These are phyloP conservation scores for Oenanthe oenanthe DNA, from an alignment of 2,113 vertebrate genomes.

Conservation along the genomic window DNA sequence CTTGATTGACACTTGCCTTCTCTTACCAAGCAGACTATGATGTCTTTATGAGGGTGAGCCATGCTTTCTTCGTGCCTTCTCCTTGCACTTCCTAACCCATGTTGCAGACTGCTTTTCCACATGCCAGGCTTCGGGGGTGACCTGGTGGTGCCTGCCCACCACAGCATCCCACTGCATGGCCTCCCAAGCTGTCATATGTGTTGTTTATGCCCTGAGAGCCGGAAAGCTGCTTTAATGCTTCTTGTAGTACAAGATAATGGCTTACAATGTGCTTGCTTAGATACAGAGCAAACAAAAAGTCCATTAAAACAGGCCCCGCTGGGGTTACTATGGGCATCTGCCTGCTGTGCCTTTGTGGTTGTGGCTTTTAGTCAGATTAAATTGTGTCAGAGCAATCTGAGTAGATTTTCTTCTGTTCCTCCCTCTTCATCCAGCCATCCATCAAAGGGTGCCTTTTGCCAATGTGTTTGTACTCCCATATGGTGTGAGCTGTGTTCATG, in stretches of 20 bases:
- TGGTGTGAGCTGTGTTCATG: accelerated
- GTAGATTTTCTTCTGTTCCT: background rate
- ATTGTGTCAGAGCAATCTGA: background rate
- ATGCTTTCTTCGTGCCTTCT: background rate
- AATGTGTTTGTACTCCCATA: background rate
- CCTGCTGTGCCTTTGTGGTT: background rate
- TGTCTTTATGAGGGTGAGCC: background rate
- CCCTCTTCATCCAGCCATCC: background rate
- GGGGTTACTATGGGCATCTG: background rate
- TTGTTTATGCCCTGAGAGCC: background rate
- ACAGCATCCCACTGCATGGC: accelerated
- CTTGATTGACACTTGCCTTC: background rate
- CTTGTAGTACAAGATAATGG: background rate
- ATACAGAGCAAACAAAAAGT: background rate
- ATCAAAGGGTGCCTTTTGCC: background rate
- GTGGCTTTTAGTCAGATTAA: conserved; percentile 36
- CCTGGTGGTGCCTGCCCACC: background rate
- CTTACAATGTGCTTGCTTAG: background rate
- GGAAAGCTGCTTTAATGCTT: background rate
- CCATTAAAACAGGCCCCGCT: background rate
- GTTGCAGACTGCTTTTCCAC: background rate
- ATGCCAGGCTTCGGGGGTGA: background rate
- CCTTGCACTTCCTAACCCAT: background rate
- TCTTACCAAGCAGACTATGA: background rate
- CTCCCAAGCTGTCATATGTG: background rate